Conservation (phyloP, 1,140 invertebrate species). For the Neoseiulus cucumeris region DNA sequence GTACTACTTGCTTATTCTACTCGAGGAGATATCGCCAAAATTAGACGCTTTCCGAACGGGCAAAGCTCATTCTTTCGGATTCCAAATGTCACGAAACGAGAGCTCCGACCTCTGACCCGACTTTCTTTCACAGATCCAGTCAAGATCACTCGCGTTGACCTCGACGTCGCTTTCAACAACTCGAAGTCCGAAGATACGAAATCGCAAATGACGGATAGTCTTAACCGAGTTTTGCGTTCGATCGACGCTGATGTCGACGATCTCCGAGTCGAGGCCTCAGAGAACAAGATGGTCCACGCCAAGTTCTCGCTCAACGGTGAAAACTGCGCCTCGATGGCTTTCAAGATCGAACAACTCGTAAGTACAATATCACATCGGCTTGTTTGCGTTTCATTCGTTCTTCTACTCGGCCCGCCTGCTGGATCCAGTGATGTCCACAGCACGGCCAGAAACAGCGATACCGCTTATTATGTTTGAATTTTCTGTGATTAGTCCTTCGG, state of each 20-base stretch:
- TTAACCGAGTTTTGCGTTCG: not conserved
- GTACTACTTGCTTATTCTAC: not conserved
- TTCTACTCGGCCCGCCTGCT: no score
- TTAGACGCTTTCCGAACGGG: no score
- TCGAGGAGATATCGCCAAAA: no score
- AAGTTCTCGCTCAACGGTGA: not conserved
- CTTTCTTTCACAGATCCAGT: not conserved
- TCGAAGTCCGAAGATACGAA: not conserved
- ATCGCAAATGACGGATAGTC: not conserved
- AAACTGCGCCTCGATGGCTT: not conserved
- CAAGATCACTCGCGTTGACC: not conserved
- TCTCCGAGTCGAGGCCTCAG: not conserved
- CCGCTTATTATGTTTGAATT: no score
- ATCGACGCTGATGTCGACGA: not conserved
- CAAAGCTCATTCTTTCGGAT: no score
- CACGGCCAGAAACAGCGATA: no score
- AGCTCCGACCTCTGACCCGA: no score
- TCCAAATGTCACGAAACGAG: no score
- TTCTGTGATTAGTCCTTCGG: no score
- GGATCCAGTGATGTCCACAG: no score
- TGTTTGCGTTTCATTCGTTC: no score
- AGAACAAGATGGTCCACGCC: not conserved
- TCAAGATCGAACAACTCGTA: constrained; percentile 2
- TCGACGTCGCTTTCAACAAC: not conserved
- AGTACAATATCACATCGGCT: not conserved